Percentiles rank a stretch among this genome's conserved stretches.
Conservation (phyloP, 2,888 invertebrate genomes). For the Sarcophaga variegata region DNA sequence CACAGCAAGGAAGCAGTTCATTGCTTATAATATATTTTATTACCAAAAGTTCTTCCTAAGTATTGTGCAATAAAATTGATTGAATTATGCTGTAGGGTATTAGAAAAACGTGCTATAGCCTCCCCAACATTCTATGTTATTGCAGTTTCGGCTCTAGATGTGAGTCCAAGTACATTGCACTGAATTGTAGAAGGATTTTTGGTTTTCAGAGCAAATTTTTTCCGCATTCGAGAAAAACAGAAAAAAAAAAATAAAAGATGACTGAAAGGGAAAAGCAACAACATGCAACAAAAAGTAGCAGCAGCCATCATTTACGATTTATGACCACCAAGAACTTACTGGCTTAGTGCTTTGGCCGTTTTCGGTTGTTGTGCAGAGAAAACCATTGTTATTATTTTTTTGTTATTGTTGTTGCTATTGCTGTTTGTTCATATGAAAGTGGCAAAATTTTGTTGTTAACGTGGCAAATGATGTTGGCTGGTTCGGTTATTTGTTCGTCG, state of each 20-base stretch:
- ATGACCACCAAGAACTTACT: conserved; percentile 63
- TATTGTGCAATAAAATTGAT: too few species aligned
- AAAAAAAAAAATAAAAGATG: conserved; percentile 22
- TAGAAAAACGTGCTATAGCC: too few species aligned
- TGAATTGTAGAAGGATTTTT: conserved; percentile 6
- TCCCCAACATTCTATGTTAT: too few species aligned
- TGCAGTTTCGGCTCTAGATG: too few species aligned
- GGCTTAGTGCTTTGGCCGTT: conserved; percentile 55
- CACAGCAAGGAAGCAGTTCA: too few species aligned
- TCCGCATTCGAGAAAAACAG: conserved; percentile 39
- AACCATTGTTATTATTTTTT: conserved; percentile 27
- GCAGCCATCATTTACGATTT: conserved; percentile 65
- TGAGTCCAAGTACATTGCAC: too few species aligned
- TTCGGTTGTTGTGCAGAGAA: conserved; percentile 14
- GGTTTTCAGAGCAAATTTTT: conserved; percentile 33
- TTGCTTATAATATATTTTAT: too few species aligned
- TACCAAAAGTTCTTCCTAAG: too few species aligned
- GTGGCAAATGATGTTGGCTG: conserved; percentile 70
- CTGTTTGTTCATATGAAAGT: conserved; percentile 73
- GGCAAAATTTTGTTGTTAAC: conserved; percentile 58
- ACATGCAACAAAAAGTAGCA: background rate
- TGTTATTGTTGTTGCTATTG: conserved; percentile 28
- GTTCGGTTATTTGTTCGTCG: conserved; percentile 43
- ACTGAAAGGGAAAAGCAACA: conserved; percentile 22
- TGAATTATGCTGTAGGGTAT: too few species aligned